Evolutionary conservation across 1,140 invertebrate genomes (phyloP), one percentile per base, ranked within the genome.

Genomic region (Drosophila pallidifrons): DNA sequence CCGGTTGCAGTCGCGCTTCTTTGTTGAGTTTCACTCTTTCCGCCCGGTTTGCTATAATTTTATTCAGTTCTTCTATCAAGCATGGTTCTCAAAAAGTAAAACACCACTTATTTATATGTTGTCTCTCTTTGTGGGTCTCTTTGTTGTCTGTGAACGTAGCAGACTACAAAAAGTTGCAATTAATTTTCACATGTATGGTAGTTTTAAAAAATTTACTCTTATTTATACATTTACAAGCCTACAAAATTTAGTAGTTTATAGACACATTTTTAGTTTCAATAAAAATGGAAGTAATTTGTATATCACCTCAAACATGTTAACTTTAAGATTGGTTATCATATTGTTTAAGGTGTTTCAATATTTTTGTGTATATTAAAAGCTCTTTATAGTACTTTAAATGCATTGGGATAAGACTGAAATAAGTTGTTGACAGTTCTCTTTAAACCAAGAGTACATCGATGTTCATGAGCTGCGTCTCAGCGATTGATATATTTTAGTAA

Each of bases 401-500:
- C n/a, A 43, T 3, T 43, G n/a, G 1, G n/a, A 13, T 4, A 4
- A 13, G 3, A 43, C 38, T 41, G 8, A 10, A 41, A 41, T 11
- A 11, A 41, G 8, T 41, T 8, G 38, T 41, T 41, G 11, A 1
- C 7, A 43, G 41, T 7, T n/a, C n/a, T n/a, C n/a, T n/a, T 20
- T 20, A 20, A 20, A 43, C 2, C n/a, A 43, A 43, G n/a, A 13
- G n/a, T 43, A 43, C 3, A 43, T 57, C 49, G 32, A n/a, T 66
- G 66, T 16, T 43, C 41, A 41, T 52, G 65, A 71, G 35, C 30
- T 46, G 16, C 49, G 38, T 15, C 30, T 49, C 30, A 41, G 28
- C 58, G 69, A 58, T 66, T 72, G 65, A 54, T 73, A 72, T 72
- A 52, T 72, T 43, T 32, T 70, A 64, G 68, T 51, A 67, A 73